phyloP scores from a whole-genome alignment of 1,140 invertebrate species.

The Lamellibrachia luymesi region DNA sequence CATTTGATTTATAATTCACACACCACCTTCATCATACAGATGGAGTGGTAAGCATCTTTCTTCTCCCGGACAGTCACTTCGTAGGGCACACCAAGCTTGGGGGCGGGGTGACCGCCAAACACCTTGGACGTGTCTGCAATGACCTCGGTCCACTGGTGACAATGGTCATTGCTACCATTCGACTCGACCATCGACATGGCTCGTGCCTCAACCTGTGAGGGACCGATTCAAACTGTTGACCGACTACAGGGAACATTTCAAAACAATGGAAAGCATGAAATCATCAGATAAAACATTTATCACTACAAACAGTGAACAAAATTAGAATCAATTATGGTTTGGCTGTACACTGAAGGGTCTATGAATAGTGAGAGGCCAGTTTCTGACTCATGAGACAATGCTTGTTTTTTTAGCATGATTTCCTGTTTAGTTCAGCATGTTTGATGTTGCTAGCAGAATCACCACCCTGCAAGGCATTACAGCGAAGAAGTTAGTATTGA shows the following conservation, averaged over 20 bases:
- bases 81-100: conserved; percentile 76
- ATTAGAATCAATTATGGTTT: too few relatives aligned
- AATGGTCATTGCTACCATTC: not conserved
- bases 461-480: conserved; percentile 21
- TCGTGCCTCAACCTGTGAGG: not conserved
- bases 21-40: conserved; percentile 83
- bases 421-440: too few relatives aligned
- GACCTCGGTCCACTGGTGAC: not conserved
- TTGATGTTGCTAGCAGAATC: too few relatives aligned
- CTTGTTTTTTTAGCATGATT: too few relatives aligned
- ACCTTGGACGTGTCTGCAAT: conserved; percentile 42
- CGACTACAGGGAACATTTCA: not conserved
- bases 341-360: too few relatives aligned
- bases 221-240: too few relatives aligned
- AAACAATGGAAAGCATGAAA: not conserved
- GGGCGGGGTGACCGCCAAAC: conserved; percentile 70
- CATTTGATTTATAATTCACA: conserved; percentile 10
- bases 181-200: not conserved
- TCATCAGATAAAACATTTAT: too few relatives aligned
- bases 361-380: too few relatives aligned
- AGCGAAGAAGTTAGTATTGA: not conserved
- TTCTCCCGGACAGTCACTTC: conserved; percentile 86
- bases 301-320: too few relatives aligned
- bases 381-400: too few relatives aligned
- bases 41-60: conserved; percentile 85